Conservation (phyloP, 2,888 invertebrate species). For the Cerceris ruficornis region DNA sequence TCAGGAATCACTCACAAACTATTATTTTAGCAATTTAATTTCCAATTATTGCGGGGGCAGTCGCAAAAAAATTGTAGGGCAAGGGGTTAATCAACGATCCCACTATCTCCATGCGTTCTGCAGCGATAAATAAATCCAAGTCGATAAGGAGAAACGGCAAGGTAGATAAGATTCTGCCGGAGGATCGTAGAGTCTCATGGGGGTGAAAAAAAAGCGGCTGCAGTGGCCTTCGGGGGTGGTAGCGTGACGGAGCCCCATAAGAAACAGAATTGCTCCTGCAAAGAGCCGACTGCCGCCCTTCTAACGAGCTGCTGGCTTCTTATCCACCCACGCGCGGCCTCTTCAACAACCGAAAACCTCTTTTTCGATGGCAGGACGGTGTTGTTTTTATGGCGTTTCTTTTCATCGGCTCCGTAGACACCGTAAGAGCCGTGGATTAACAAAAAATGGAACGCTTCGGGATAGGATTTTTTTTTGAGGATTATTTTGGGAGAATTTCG, state of each 20-base stretch:
- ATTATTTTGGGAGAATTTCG: too few species aligned
- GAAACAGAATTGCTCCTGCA: conserved; percentile 34
- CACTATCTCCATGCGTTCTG: neutral
- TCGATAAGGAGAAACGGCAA: conserved; percentile 16
- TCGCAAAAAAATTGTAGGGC: too few species aligned
- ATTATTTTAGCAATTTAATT: too few species aligned
- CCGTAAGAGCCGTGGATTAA: too few species aligned
- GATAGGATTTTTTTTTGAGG: too few species aligned
- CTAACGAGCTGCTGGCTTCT: conserved; percentile 35
- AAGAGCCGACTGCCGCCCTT: conserved; percentile 16
- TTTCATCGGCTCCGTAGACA: neutral
- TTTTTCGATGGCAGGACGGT: neutral
- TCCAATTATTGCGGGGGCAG: too few species aligned
- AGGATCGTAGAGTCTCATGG: conserved; percentile 13
- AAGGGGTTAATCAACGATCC: too few species aligned
- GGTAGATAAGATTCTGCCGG: conserved; percentile 17
- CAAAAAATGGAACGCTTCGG: too few species aligned
- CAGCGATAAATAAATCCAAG: conserved; percentile 25
- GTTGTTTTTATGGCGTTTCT: neutral
- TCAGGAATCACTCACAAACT: too few species aligned
- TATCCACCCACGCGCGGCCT: conserved; percentile 17
- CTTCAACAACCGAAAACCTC: conserved; percentile 1
- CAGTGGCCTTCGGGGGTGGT: conserved; percentile 29
- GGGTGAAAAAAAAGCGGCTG: conserved; percentile 34
- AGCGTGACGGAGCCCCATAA: conserved; percentile 41